These are phyloP conservation scores for Eulemur rufifrons DNA, from an alignment of 2,113 vertebrate species.

Conservation along the genomic window DNA sequence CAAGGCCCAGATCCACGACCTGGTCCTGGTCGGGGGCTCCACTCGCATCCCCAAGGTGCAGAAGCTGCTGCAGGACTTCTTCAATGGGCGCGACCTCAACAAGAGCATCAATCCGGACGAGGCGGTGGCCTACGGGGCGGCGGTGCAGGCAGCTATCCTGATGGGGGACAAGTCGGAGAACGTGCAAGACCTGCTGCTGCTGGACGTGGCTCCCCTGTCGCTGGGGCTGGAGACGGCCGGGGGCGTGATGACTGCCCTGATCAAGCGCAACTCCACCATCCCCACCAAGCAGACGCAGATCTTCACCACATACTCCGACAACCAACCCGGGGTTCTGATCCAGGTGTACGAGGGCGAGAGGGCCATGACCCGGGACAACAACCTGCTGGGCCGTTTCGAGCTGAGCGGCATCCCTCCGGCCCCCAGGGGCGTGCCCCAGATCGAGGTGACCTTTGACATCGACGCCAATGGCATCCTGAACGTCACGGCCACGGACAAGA, in stretches of 20 bases:
- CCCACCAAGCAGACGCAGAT: constrained; percentile 95
- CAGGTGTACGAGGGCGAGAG: no score
- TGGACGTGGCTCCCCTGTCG: constrained; percentile 93
- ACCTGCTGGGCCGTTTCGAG: no score
- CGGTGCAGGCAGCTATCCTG: constrained; percentile 94
- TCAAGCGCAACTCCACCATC: constrained; percentile 95
- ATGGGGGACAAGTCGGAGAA: constrained; percentile 94
- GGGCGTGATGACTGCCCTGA: constrained; percentile 94
- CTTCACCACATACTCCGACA: no score
- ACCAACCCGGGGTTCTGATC: no score
- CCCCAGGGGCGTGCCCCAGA: no score
- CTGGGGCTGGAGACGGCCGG: constrained; percentile 94
- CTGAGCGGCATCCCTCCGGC: no score
- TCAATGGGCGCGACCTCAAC: constrained; percentile 93
- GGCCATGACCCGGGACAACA: no score
- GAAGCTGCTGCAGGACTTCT: constrained; percentile 93
- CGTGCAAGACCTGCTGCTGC: constrained; percentile 91
- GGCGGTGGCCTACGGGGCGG: constrained; percentile 93
- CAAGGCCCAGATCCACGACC: constrained; percentile 91
- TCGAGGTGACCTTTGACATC: no score
- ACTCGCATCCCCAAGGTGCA: constrained; percentile 95
- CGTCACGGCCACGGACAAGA: no score
- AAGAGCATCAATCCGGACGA: constrained; percentile 96
- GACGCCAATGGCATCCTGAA: no score
- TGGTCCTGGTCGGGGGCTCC: constrained; percentile 93